A percentile compares a stretch with the other conserved stretches of the same genome.
These are phyloP conservation scores for Lycaon pictus DNA, from an alignment of 2,113 vertebrate species.

Conservation along the genomic window DNA sequence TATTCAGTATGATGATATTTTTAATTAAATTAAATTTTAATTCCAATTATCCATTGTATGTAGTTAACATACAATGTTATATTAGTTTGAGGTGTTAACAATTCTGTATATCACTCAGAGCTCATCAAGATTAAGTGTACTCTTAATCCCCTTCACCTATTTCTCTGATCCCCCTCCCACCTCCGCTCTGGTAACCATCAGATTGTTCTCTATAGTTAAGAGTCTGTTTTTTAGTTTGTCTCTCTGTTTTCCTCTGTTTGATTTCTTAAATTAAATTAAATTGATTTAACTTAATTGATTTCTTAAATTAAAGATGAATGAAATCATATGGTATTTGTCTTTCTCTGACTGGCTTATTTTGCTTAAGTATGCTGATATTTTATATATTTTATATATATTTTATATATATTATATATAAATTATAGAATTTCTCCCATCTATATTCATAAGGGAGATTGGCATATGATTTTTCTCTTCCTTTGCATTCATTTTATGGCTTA, in stretches of 20 bases:
- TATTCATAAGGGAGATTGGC: not conserved
- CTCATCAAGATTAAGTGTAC: not conserved
- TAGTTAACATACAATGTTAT: not conserved
- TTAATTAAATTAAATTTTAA: not conserved
- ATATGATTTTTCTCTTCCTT: not conserved
- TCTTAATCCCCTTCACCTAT: not conserved
- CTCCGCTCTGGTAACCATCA: not conserved
- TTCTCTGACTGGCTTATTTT: not conserved
- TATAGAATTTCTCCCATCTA: not conserved
- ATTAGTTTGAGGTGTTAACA: not conserved
- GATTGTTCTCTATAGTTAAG: not conserved
- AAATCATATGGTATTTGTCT: not conserved
- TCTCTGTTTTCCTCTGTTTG: not conserved
- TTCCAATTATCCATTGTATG: not conserved
- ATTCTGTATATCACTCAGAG: not conserved
- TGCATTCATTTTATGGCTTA: not conserved
- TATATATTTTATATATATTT: too few relatives aligned
- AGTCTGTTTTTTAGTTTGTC: not conserved
- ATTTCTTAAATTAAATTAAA: not conserved
- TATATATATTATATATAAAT: too few relatives aligned
- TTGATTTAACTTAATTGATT: not conserved
- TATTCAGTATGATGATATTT: constrained; percentile 1
- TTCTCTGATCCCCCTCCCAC: not conserved
- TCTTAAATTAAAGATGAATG: not conserved
- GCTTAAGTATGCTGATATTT: not conserved